Evolutionary conservation across 2,113 vertebrate species (phyloP), one percentile per base, ranked within the genome.

Genomic region (Mystacornis crossleyi): DNA sequence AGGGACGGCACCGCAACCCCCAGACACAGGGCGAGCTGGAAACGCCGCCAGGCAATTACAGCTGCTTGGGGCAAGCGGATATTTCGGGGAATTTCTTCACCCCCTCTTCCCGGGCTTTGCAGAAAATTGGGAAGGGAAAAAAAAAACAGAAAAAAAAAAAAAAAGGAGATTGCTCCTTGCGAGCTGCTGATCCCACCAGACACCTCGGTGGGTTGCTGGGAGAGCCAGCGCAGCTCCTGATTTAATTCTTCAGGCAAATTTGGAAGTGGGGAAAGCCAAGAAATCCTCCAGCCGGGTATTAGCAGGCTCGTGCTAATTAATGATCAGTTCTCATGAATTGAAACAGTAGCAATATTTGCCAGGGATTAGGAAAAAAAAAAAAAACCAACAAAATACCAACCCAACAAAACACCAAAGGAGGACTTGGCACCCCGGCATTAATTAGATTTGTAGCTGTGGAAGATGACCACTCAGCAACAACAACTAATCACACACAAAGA

Each of bases 401-500:
- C 9, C 42, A 36, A 9, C n/a, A n/a, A n/a, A n/a, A n/a, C n/a
- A n/a, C n/a, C n/a, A n/a, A n/a, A n/a, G n/a, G n/a, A n/a, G n/a
- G 40, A 8, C 43, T 43, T 81, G 77, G 28, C 67, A 79, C 38
- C 31, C 12, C 2, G 19, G 33, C 26, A 60, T 55, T 79, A 83
- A 72, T 70, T 28, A 60, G 81, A 86, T 95, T 93, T 65, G 78
- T 43, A 53, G 38, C 4, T 78, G 72, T 69, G 36, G 36, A 55
- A 67, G 43, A 42, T 86, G 96, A 90, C 92, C 95, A 90, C 75
- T 95, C 90, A 94, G 82, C 95, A 93, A 29, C 48, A 55, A 10
- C 81, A 66, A 70, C 81, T 88, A 62, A 74, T 93, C 89, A 64
- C 55, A 66, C 43, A 42, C 80, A 86, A 86, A 84, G 45, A 93